Evolutionary conservation across 92 coral and sea anemone species (phyloP).

Genomic region (Parazoanthus atlanticus): DNA sequence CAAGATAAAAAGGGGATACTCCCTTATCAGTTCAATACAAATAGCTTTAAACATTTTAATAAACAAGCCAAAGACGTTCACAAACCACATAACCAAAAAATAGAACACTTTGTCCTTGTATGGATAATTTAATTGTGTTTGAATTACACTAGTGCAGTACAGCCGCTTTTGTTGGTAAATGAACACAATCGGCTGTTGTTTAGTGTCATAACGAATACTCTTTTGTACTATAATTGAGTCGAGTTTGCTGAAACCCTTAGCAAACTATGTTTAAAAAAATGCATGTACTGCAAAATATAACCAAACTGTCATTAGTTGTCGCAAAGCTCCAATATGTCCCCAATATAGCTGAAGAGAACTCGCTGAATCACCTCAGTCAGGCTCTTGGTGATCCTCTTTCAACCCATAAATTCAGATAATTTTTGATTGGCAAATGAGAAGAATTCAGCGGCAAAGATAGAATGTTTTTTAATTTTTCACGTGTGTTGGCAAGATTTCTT

Average conservation of each 20-base stretch:
- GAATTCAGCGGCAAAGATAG: conserved; percentile 1
- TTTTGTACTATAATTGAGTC: too few species aligned
- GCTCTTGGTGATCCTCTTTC: not conserved
- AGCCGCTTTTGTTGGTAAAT: not conserved
- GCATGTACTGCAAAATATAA: not conserved
- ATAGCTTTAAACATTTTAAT: too few species aligned
- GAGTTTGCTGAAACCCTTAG: too few species aligned
- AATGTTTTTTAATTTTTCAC: not conserved
- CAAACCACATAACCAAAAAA: too few species aligned
- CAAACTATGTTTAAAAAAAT: too few species aligned
- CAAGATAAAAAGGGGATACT: too few species aligned
- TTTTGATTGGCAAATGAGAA: not conserved
- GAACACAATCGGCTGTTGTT: not conserved
- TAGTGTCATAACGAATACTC: too few species aligned
- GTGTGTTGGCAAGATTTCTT: conserved; percentile 2
- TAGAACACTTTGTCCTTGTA: not conserved
- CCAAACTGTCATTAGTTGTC: not conserved
- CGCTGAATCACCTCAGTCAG: not conserved
- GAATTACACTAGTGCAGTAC: not conserved
- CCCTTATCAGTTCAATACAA: too few species aligned
- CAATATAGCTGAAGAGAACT: not conserved
- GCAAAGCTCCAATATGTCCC: not conserved
- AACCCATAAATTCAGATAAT: not conserved
- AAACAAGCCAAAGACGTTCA: too few species aligned
- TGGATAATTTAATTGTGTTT: not conserved